These are phyloP conservation scores for Nerophis ophidion DNA, from an alignment of 2,113 vertebrate genomes.

Conservation along the genomic window DNA sequence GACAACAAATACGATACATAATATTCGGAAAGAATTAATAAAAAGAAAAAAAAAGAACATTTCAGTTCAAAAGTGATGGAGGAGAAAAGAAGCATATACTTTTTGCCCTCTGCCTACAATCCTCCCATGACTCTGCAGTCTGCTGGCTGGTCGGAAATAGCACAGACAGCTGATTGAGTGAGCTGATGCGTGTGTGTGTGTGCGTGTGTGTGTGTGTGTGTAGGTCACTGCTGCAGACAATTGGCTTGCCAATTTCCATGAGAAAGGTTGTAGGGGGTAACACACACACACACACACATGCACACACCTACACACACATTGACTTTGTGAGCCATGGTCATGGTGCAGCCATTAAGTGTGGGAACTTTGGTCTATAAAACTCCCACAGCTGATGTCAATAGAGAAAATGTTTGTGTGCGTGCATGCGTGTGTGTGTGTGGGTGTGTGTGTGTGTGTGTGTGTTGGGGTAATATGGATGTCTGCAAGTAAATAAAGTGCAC, in stretches of 20 bases:
- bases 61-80: background rate
- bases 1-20: background rate
- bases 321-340: slow-evolving; percentile 46
- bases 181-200: slow-evolving; percentile 12
- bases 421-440: background rate
- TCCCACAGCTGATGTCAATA: slow-evolving; percentile 41
- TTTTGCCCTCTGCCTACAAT: slow-evolving; percentile 21
- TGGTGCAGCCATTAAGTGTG: slow-evolving; percentile 58
- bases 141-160: slow-evolving; percentile 62
- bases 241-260: slow-evolving; percentile 65
- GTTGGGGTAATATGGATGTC: background rate
- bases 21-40: background rate
- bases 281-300: slow-evolving; percentile 11
- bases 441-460: background rate
- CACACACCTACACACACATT: slow-evolving; percentile 31
- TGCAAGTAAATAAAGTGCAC: too few species aligned
- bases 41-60: background rate
- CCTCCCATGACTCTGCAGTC: slow-evolving; percentile 61
- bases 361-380: slow-evolving; percentile 58
- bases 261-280: slow-evolving; percentile 44
- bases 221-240: slow-evolving; percentile 65
- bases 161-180: slow-evolving; percentile 44
- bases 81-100: slow-evolving; percentile 17
- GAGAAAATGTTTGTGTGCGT: slow-evolving; percentile 34
- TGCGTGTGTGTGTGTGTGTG: slow-evolving; percentile 6